phyloP scores from a whole-genome alignment of 2,113 vertebrate species.

The Oceanites oceanicus region DNA sequence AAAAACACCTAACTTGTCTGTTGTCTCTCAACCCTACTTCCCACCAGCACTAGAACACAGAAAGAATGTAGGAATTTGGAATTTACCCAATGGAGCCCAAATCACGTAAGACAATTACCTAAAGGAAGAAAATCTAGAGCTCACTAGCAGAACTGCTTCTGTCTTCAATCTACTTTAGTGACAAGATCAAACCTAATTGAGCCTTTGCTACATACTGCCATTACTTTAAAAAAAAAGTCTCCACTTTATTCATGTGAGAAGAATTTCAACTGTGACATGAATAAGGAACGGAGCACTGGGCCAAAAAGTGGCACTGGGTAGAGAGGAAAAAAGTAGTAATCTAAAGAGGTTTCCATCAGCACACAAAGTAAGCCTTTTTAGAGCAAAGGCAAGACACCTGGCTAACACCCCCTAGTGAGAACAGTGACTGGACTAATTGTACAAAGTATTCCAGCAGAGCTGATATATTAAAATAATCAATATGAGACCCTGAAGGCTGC shows the following conservation, averaged over 20 bases:
- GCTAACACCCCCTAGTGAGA: not conserved
- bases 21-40: not conserved
- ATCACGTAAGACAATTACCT: not conserved
- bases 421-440: not conserved
- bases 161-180: not conserved
- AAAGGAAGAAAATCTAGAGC: not conserved
- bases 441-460: not conserved
- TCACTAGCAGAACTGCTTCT: not conserved
- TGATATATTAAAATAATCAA: not conserved
- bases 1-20: not conserved
- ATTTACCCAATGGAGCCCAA: not conserved
- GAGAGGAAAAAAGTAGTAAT: not conserved
- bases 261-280: not conserved
- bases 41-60: not conserved
- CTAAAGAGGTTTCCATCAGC: not conserved
- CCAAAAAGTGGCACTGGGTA: not conserved
- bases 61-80: not conserved
- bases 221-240: not conserved
- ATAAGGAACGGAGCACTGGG: not conserved
- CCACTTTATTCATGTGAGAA: not conserved
- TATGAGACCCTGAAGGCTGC: not conserved
- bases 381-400: not conserved
- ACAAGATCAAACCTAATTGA: not conserved
- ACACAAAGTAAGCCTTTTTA: not conserved
- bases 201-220: not conserved